These are phyloP conservation scores for Rhadina sibilatrix DNA, from an alignment of 2,113 vertebrate genomes.

Conservation along the genomic window DNA sequence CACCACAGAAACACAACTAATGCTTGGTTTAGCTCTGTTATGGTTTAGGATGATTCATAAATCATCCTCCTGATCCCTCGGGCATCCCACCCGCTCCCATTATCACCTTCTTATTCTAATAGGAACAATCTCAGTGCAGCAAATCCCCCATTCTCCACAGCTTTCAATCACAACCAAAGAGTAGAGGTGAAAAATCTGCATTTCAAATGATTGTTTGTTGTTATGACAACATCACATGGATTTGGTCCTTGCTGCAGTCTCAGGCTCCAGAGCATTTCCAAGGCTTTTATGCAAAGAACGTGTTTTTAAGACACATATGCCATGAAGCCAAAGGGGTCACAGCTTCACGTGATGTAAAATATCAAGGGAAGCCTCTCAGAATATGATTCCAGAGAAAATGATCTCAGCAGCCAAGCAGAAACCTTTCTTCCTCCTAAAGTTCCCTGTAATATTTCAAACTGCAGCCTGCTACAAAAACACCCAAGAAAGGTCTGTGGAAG, in stretches of 20 bases:
- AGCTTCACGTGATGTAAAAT: background rate
- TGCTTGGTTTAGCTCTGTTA: slow-evolving; percentile 5
- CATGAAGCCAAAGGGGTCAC: background rate
- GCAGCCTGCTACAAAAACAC: background rate
- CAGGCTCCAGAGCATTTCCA: background rate
- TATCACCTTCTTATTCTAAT: slow-evolving; percentile 44
- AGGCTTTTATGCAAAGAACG: background rate
- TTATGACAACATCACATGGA: slow-evolving; percentile 73
- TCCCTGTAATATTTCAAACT: background rate
- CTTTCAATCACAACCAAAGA: slow-evolving; percentile 42
- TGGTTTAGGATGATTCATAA: background rate
- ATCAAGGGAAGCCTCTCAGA: background rate
- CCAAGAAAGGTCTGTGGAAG: background rate
- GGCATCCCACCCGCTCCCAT: slow-evolving; percentile 48
- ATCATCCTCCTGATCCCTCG: slow-evolving; percentile 28
- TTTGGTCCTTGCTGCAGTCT: slow-evolving; percentile 25
- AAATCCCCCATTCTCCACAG: slow-evolving; percentile 41
- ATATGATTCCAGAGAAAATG: background rate
- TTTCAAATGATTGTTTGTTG: slow-evolving; percentile 75
- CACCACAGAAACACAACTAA: slow-evolving; percentile 6
- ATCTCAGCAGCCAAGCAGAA: background rate
- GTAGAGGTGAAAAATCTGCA: slow-evolving; percentile 67
- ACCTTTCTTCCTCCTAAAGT: background rate
- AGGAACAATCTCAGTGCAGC: slow-evolving; percentile 24
- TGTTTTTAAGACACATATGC: background rate